A percentile compares a stretch with the other conserved stretches of the same genome.
phyloP scores from a whole-genome alignment of 2,797 vertebrate species.

The Anableps anableps region DNA sequence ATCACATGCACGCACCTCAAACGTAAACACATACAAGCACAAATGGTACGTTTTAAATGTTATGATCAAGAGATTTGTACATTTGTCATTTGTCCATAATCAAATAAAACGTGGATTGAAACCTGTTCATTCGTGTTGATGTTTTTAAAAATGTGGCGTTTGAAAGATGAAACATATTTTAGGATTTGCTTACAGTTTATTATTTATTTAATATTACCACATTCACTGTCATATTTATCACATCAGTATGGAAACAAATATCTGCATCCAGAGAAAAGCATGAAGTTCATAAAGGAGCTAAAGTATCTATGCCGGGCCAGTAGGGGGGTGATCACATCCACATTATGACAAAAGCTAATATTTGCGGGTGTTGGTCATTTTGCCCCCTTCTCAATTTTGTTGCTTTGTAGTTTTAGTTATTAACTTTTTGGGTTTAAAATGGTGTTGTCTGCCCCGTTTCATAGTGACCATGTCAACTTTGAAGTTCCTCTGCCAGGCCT shows the following conservation, averaged over 20 bases:
- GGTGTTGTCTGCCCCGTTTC: too few species aligned
- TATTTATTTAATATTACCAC: not conserved
- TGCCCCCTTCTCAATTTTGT: too few species aligned
- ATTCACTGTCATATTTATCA: not conserved
- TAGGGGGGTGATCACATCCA: too few species aligned
- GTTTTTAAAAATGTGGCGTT: constrained; percentile 35
- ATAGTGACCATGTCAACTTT: too few species aligned
- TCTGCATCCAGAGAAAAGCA: too few species aligned
- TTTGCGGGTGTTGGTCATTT: not conserved
- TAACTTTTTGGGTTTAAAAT: too few species aligned
- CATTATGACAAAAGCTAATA: too few species aligned
- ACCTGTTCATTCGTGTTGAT: constrained; percentile 41
- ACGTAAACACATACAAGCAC: not conserved
- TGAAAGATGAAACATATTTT: constrained; percentile 8
- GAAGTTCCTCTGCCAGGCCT: not conserved
- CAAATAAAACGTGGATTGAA: not conserved
- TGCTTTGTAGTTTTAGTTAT: too few species aligned
- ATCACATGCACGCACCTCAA: not conserved
- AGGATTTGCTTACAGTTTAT: not conserved
- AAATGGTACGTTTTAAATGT: constrained; percentile 14
- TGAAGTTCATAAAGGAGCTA: too few species aligned
- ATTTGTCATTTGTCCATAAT: constrained; percentile 50
- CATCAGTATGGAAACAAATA: too few species aligned
- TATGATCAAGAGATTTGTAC: constrained; percentile 35
- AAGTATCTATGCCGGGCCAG: too few species aligned